Percentiles rank a stretch among this genome's conserved stretches.
Conservation (phyloP, 2,797 vertebrate species). For the Otolemur crassicaudatus region DNA sequence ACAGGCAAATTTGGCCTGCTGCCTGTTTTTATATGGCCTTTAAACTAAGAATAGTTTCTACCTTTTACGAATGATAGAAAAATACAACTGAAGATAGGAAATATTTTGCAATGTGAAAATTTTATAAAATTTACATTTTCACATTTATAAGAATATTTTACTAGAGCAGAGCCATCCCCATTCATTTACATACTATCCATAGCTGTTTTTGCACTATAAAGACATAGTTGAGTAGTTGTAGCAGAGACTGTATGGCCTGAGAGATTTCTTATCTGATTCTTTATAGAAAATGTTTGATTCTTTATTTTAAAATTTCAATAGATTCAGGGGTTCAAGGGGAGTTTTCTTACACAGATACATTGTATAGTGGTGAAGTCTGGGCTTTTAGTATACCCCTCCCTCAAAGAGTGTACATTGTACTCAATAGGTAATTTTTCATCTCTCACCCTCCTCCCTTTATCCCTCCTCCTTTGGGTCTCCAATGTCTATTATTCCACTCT, state of each 20-base stretch:
- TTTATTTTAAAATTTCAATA: background rate
- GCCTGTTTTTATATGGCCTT: background rate
- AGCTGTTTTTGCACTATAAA: background rate
- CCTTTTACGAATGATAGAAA: background rate
- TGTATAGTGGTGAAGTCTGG: background rate
- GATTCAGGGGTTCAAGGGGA: background rate
- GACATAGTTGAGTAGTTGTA: background rate
- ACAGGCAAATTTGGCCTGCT: background rate
- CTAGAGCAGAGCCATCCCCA: too few relatives aligned
- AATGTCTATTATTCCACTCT: background rate
- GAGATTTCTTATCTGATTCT: background rate
- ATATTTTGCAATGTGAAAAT: background rate
- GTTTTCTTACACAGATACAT: background rate
- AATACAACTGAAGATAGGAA: background rate
- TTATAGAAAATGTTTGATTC: background rate
- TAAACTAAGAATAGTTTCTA: background rate
- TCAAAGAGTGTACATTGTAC: background rate
- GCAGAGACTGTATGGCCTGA: background rate
- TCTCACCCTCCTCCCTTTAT: background rate
- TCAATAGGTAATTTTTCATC: background rate
- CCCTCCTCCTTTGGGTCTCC: background rate
- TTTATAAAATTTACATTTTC: background rate
- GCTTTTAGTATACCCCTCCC: background rate
- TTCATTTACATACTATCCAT: accelerated
- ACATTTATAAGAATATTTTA: background rate